Evolutionary conservation across 2,888 invertebrate genomes (phyloP), one percentile per base, ranked within the genome.

Genomic region (Tenthredo amoena): DNA sequence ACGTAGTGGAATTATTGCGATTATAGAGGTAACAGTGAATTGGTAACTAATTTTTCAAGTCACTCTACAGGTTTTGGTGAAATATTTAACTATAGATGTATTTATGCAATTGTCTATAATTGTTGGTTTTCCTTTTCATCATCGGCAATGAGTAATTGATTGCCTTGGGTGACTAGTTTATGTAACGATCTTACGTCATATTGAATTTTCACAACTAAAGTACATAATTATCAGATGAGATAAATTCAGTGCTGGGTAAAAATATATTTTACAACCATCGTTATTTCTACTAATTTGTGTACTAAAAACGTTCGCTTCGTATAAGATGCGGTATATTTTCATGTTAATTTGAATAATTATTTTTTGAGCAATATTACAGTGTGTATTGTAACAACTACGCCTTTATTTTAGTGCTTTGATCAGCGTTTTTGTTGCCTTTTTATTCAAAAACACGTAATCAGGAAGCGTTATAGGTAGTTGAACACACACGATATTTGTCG

Each of bases 401-500:
- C n/a, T n/a, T n/a, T 55, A 55, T 55, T 26, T 62, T 62, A 62
- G 62, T 12, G 1, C 18, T 55, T n/a, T n/a, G 55, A 55, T 55
- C n/a, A 55, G 55, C 55, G 7, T 55, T 55, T 55, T 55, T 55
- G n/a, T n/a, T 55, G 21, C 26, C 9, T 26, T 21, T 26, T 26
- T 26, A 9, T 62, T 26, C 7, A 58, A 40, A 40, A 40, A 43
- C 43, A 50, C 50, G 18, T 6, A 50, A n/a, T 55, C 55, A 55
- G 6, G 34, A 68, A 34, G 34, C 18, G 4, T 34, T 34, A 34
- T 68, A 68, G 12, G 62, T 34, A 68, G 6, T 68, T 34, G 7
- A 68, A 68, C 34, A 68, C 68, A 68, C 68, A 34, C 26, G 34
- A 68, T 34, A 68, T 68, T 68, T 68, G 68, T 68, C 68, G 68